phyloP scores from a whole-genome alignment of 2,797 vertebrate genomes.

The Dipus sagitta region DNA sequence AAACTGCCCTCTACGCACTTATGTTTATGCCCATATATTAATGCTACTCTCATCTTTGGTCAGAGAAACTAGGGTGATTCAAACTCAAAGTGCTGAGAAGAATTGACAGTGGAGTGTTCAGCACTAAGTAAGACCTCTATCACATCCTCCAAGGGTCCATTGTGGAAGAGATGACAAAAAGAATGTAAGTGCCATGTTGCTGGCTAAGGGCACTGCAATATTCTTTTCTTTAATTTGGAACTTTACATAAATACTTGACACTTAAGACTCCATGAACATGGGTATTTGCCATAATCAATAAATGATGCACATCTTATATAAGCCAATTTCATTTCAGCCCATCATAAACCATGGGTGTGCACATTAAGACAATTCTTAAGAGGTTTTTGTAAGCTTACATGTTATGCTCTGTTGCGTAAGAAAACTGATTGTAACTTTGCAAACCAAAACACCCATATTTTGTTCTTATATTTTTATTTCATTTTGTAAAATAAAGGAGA shows the following conservation, averaged over 20 bases:
- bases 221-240: constrained; percentile 87
- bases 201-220: constrained; percentile 88
- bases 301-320: constrained; percentile 80
- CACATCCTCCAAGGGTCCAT: too few species aligned
- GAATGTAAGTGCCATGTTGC: not conserved
- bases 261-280: constrained; percentile 88
- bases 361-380: constrained; percentile 83
- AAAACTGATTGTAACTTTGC: constrained; percentile 80
- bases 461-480: constrained; percentile 75
- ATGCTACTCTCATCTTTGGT: too few species aligned
- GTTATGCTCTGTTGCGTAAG: constrained; percentile 78
- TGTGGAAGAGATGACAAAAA: too few species aligned
- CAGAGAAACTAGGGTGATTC: too few species aligned
- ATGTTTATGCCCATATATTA: too few species aligned
- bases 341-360: constrained; percentile 78
- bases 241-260: constrained; percentile 89
- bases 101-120: too few species aligned
- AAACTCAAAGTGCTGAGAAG: too few species aligned
- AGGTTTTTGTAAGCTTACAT: constrained; percentile 81
- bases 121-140: too few species aligned
- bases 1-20: too few species aligned
- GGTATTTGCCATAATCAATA: constrained; percentile 89
- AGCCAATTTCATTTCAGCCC: constrained; percentile 83
- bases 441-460: constrained; percentile 72
- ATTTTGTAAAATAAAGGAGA: constrained; percentile 2